Evolutionary conservation across 2,797 vertebrate genomes (phyloP), one percentile per base, ranked within the genome.

Genomic region (Enteromius argenteus): DNA sequence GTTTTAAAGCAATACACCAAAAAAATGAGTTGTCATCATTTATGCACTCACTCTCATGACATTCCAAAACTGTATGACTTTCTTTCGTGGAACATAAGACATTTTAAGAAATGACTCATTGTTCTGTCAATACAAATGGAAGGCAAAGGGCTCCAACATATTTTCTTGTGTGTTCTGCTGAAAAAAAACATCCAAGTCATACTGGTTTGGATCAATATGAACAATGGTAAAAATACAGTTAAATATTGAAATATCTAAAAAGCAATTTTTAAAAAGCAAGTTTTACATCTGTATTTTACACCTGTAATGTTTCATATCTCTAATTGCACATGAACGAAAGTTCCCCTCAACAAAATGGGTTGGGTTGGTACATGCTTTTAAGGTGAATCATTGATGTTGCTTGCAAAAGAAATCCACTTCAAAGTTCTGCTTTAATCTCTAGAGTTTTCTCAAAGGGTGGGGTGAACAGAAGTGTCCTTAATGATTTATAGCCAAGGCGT

Each of bases 401-500:
- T 13, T 13, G 42, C 56, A 64, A 62, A 74, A 17, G 15, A 74
- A 73, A 73, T 37, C 15, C 39, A 78, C 42, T 73, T 62, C 17
- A 72, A 27, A 60, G 27, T 27, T 53, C 35, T 53, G 46, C 30
- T 8, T 68, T 21, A n/a, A 30, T 56, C 15, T 68, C n/a, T 30
- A 74, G 19, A 14, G 30, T 42, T 71, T 71, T 46, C 39, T 46
- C 13, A 81, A 35, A 2, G n/a, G 44, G 5, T 75, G 44, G 13
- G 23, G 5, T 49, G n/a, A 51, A 32, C 35, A 86, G 71, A 69
- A 79, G 69, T 30, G 44, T 66, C 14, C 30, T 49, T 76, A n/a
- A 42, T 83, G 21, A 80, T 58, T 23, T 68, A 68, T 39, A 64
- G 67, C 0, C 3, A 10, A 35, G 1, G 1, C 67, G 10, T 35